These are phyloP conservation scores for Ancistrus triradiatus DNA, from an alignment of 2,113 vertebrate genomes.

Conservation along the genomic window DNA sequence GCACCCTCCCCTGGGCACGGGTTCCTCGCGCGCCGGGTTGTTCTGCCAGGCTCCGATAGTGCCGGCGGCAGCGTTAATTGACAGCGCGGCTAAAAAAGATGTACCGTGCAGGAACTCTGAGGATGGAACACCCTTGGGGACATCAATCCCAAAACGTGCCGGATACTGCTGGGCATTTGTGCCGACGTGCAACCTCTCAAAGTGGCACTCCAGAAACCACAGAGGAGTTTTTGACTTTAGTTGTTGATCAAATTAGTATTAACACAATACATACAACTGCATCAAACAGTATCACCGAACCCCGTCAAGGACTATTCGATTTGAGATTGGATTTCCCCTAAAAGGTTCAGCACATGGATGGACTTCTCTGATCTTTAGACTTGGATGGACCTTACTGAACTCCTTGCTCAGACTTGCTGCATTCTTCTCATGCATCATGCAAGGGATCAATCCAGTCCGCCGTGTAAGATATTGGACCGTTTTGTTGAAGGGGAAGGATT, in stretches of 20 bases:
- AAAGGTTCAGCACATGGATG: no score
- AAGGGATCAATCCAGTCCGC: neutral
- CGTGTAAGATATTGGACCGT: neutral
- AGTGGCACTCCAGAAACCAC: neutral
- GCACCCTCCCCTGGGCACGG: conserved; percentile 13
- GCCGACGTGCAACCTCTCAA: neutral
- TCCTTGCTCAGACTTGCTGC: neutral
- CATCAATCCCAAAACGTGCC: conserved; percentile 17
- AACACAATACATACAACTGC: no score
- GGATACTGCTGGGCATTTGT: neutral
- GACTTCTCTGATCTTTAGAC: no score
- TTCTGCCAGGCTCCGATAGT: conserved; percentile 36
- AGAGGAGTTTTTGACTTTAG: neutral
- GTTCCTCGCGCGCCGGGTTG: conserved; percentile 19
- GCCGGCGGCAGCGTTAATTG: conserved; percentile 39
- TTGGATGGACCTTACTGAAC: no score
- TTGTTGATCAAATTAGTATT: no score
- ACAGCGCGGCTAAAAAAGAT: conserved; percentile 38
- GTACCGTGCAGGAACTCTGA: conserved; percentile 8
- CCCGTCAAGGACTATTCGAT: no score
- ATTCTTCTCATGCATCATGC: neutral
- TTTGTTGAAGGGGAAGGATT: neutral
- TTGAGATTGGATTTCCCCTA: no score
- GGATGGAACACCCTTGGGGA: conserved; percentile 11
- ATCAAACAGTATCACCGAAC: no score